These are phyloP conservation scores for Semnornis frantzii DNA, from an alignment of 2,113 vertebrate genomes.

Conservation along the genomic window DNA sequence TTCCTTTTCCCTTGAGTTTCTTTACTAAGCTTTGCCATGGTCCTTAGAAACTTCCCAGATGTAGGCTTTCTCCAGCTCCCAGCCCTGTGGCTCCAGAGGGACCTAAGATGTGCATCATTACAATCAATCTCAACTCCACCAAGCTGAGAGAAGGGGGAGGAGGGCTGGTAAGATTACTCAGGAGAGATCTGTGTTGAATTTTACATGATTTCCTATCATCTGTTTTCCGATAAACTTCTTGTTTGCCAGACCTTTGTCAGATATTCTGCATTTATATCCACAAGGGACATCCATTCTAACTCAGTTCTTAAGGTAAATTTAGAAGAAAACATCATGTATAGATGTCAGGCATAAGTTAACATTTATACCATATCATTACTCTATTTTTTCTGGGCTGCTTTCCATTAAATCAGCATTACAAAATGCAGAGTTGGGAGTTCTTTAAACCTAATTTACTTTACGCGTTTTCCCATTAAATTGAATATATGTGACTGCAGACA, in stretches of 20 bases:
- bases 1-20: not conserved
- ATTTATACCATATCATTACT: not conserved
- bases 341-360: not conserved
- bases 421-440: not conserved
- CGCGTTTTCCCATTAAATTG: slow-evolving; percentile 3
- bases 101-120: not conserved
- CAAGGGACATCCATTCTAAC: slow-evolving; percentile 40
- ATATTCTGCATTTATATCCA: slow-evolving; percentile 37
- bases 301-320: slow-evolving; percentile 35
- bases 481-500: slow-evolving; percentile 25
- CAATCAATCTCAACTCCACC: slow-evolving; percentile 61
- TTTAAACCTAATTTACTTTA: slow-evolving; percentile 41
- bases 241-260: slow-evolving; percentile 55
- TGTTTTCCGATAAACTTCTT: slow-evolving; percentile 65
- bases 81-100: not conserved
- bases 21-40: not conserved
- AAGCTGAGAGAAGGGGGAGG: not conserved
- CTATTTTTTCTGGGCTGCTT: not conserved
- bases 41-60: not conserved
- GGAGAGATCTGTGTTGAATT: slow-evolving; percentile 23
- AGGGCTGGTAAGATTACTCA: not conserved
- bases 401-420: slow-evolving; percentile 28
- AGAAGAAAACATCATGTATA: not conserved
- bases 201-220: slow-evolving; percentile 16
- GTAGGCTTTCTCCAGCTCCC: not conserved